phyloP scores from a whole-genome alignment of 1,140 invertebrate species.

The Papilio dardanus region DNA sequence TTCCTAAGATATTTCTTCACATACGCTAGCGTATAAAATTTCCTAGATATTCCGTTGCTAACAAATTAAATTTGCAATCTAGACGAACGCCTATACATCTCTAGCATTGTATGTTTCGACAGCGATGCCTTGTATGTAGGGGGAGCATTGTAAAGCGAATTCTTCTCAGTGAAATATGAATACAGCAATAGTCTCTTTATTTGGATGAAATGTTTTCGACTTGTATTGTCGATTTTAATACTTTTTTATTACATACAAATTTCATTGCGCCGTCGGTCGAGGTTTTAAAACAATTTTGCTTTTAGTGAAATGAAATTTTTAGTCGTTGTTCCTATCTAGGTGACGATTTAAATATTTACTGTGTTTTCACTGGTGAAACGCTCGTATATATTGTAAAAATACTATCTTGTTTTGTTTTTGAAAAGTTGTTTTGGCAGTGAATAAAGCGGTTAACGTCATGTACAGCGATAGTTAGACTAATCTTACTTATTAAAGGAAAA shows the following conservation, averaged over 20 bases:
- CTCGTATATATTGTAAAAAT: too few species aligned
- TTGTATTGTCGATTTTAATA: slow-evolving; percentile 33
- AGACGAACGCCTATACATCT: slow-evolving; percentile 69
- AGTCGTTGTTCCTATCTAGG: background rate
- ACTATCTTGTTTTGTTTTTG: too few species aligned
- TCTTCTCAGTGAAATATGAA: slow-evolving; percentile 58
- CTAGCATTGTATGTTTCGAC: slow-evolving; percentile 66
- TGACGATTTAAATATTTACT: too few species aligned
- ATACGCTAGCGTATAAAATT: slow-evolving; percentile 58
- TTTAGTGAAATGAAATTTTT: slow-evolving; percentile 30
- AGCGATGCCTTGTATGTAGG: slow-evolving; percentile 60
- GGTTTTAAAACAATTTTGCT: slow-evolving; percentile 25
- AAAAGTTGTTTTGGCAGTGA: too few species aligned
- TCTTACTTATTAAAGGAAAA: too few species aligned
- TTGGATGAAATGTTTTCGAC: slow-evolving; percentile 40
- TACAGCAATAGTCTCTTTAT: slow-evolving; percentile 53
- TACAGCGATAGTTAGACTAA: too few species aligned
- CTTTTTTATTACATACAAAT: slow-evolving; percentile 26
- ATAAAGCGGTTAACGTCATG: too few species aligned
- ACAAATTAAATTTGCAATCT: slow-evolving; percentile 72
- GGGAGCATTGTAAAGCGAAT: slow-evolving; percentile 55
- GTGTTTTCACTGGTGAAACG: background rate
- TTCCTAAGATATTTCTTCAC: slow-evolving; percentile 53
- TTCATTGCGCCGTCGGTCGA: slow-evolving; percentile 7
- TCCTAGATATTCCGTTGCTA: slow-evolving; percentile 51